A percentile compares a stretch with the other conserved stretches of the same genome.
Evolutionary conservation across 2,888 invertebrate genomes (phyloP).

Genomic region (Maniola hyperantus): DNA sequence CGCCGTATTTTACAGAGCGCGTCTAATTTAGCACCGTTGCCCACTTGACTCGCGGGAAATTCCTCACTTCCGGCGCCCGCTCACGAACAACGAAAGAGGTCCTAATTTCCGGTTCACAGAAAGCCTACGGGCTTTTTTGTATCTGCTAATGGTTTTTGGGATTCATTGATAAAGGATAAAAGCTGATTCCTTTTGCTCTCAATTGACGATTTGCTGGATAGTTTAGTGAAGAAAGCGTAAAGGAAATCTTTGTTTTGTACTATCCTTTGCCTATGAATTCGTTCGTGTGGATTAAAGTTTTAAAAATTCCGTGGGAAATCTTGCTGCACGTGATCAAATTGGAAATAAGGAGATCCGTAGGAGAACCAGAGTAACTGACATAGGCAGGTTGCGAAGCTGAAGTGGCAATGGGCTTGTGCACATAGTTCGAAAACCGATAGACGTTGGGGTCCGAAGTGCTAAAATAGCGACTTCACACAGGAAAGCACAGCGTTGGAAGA

Average conservation of each 20-base stretch:
- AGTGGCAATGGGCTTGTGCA: no score
- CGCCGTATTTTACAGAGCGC: conserved; percentile 19
- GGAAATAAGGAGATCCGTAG: no score
- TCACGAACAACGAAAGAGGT: conserved; percentile 55
- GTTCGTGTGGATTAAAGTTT: no score
- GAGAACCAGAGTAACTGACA: no score
- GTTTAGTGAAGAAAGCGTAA: neutral
- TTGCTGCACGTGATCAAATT: no score
- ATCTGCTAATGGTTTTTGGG: conserved; percentile 36
- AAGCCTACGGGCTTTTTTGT: conserved; percentile 45
- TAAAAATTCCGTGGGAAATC: no score
- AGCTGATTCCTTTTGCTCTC: conserved; percentile 5
- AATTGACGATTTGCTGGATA: conserved; percentile 9
- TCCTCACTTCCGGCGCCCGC: conserved; percentile 58
- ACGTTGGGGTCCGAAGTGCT: no score
- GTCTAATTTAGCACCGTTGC: conserved; percentile 49
- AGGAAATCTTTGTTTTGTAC: neutral
- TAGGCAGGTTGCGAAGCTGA: no score
- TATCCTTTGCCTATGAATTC: neutral
- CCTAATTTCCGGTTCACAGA: conserved; percentile 63
- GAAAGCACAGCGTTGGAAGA: no score
- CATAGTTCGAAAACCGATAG: no score
- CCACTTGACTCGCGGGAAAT: conserved; percentile 58
- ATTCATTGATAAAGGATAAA: conserved; percentile 30
- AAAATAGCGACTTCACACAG: no score